These are phyloP conservation scores for Orthonyx spaldingii DNA, from an alignment of 2,113 vertebrate genomes.

Conservation along the genomic window DNA sequence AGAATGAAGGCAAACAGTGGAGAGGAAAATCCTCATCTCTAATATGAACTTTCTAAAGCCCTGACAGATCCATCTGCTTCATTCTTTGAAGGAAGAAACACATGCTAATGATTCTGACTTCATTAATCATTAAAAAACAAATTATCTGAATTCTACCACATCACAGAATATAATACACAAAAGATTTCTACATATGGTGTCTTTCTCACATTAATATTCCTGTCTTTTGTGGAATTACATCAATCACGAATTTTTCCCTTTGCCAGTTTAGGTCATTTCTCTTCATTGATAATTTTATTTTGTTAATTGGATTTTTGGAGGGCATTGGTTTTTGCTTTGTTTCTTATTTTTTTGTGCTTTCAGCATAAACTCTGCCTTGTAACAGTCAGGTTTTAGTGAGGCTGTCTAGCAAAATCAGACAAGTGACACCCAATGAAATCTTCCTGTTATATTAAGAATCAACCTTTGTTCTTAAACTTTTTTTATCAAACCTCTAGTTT, in stretches of 20 bases:
- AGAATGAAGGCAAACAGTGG: neutral
- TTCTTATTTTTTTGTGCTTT: neutral
- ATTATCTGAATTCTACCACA: neutral
- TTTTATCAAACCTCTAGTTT: neutral
- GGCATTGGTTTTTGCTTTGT: neutral
- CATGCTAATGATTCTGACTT: neutral
- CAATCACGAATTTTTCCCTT: neutral
- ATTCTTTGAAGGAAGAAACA: neutral
- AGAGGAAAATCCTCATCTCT: neutral
- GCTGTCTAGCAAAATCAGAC: neutral
- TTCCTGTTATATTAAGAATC: neutral
- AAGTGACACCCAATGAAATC: fast-evolving
- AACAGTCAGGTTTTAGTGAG: neutral
- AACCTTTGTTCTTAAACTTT: neutral
- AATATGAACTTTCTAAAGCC: neutral
- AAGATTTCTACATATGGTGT: neutral
- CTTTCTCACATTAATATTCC: neutral
- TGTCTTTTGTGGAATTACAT: neutral
- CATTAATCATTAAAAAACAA: neutral
- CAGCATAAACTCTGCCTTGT: neutral
- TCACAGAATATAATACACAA: neutral
- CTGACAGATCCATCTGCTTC: neutral
- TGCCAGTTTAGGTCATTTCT: neutral
- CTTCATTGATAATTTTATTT: neutral
- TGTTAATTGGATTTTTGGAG: neutral